These are phyloP conservation scores for Subacronicta megacephala DNA, from an alignment of 2,888 invertebrate species.

Conservation along the genomic window DNA sequence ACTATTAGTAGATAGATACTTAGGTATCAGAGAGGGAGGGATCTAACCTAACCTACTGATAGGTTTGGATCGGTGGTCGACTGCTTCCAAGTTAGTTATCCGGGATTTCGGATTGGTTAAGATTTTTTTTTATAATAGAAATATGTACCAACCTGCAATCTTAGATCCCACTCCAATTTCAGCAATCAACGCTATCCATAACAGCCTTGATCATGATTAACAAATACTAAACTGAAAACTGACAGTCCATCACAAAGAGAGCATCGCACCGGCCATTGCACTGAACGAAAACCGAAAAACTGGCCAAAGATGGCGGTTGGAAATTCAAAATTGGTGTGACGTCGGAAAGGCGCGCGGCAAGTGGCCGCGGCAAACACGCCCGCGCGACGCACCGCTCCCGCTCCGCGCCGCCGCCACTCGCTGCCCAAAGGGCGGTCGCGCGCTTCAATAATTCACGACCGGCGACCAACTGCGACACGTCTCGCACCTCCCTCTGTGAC, in stretches of 20 bases:
- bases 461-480: conserved; percentile 73
- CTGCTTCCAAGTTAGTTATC: too few species aligned
- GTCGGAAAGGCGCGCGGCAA: conserved; percentile 81
- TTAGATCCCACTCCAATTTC: conserved; percentile 17
- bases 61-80: too few species aligned
- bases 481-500: conserved; percentile 71
- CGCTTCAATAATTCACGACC: conserved; percentile 82
- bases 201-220: conserved; percentile 15
- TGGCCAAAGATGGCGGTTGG: conserved; percentile 67
- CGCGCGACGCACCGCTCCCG: conserved; percentile 43
- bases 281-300: conserved; percentile 64
- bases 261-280: conserved; percentile 71
- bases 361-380: conserved; percentile 59
- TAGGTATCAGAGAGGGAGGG: too few species aligned
- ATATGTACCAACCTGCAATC: conserved; percentile 35
- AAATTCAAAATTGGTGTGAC: conserved; percentile 80
- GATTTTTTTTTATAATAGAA: too few species aligned
- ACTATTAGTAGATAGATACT: too few species aligned
- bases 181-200: conserved; percentile 36
- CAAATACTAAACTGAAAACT: conserved; percentile 34
- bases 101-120: too few species aligned
- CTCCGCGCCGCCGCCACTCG: conserved; percentile 65
- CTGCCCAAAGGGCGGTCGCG: conserved; percentile 84
- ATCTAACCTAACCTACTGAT: too few species aligned
- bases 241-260: conserved; percentile 66